These are phyloP conservation scores for Acanthurus leucopareius DNA, from an alignment of 2,797 vertebrate species.

Conservation along the genomic window DNA sequence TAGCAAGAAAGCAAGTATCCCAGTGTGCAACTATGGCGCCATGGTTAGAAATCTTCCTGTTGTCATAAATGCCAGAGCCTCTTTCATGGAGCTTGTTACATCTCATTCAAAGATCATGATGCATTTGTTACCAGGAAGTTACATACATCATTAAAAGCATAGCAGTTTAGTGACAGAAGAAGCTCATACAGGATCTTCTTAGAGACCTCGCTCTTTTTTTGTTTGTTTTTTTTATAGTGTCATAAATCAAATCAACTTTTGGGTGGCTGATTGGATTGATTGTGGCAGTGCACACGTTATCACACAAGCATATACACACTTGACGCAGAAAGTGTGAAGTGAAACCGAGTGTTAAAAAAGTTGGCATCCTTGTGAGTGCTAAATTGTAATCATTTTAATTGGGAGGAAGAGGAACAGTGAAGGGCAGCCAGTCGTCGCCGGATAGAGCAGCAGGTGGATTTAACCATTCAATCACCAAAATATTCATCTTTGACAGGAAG, in stretches of 20 bases:
- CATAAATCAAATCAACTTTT: neutral
- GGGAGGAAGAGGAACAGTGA: neutral
- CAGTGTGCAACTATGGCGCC: neutral
- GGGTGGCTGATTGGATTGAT: neutral
- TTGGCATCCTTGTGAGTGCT: neutral
- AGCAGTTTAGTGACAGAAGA: slow-evolving; percentile 6
- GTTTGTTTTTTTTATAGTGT: neutral
- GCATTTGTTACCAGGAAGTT: neutral
- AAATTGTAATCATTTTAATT: neutral
- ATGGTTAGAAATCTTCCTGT: neutral
- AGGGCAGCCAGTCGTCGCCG: neutral
- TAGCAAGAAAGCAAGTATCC: neutral
- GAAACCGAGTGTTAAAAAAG: slow-evolving; percentile 1
- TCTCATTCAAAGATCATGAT: slow-evolving; percentile 18
- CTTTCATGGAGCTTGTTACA: slow-evolving; percentile 45
- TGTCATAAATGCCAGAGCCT: slow-evolving; percentile 7
- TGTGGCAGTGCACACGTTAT: neutral
- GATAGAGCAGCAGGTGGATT: neutral
- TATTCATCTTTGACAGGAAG: neutral
- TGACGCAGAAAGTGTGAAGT: slow-evolving; percentile 1
- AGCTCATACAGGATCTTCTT: slow-evolving; percentile 5
- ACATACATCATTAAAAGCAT: neutral
- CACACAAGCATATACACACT: neutral
- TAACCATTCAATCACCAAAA: neutral
- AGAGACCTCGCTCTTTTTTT: slow-evolving; percentile 17